Percentiles rank a stretch among this genome's conserved stretches.
These are phyloP conservation scores for Rhogogaster chlorosoma DNA, from an alignment of 2,888 invertebrate species.

Conservation along the genomic window DNA sequence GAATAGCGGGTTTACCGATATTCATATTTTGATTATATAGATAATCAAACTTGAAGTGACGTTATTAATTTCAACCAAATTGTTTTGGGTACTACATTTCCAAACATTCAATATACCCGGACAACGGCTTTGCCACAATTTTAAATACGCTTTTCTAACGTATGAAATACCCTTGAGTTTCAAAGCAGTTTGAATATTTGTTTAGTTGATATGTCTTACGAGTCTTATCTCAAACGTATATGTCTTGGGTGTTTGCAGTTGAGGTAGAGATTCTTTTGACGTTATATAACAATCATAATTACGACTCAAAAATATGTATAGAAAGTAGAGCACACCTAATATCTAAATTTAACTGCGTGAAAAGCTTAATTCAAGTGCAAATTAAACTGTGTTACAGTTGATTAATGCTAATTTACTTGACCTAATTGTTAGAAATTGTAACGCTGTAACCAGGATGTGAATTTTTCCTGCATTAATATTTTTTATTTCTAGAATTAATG, in stretches of 20 bases:
- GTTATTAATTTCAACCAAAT: neutral
- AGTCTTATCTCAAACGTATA: constrained; percentile 1
- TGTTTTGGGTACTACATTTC: neutral
- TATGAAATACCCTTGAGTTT: constrained; percentile 3
- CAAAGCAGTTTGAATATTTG: neutral
- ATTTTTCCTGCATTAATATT: constrained; percentile 23
- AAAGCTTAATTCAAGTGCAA: neutral
- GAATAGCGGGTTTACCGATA: neutral
- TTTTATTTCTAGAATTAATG: neutral
- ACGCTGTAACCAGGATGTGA: neutral
- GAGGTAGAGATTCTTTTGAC: neutral
- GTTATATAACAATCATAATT: constrained; percentile 15
- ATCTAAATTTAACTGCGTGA: neutral
- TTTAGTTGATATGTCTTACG: constrained; percentile 13
- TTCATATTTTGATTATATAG: neutral
- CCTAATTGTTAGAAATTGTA: neutral
- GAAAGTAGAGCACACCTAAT: neutral
- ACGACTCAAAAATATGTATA: neutral
- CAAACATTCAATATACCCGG: neutral
- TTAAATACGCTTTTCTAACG: neutral
- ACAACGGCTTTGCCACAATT: neutral
- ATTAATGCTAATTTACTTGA: neutral
- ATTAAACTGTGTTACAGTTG: neutral
- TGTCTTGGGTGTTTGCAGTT: neutral
- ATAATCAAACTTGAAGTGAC: neutral